phyloP scores from a whole-genome alignment of 2,888 invertebrate species.

The Diplazon laetatorius region DNA sequence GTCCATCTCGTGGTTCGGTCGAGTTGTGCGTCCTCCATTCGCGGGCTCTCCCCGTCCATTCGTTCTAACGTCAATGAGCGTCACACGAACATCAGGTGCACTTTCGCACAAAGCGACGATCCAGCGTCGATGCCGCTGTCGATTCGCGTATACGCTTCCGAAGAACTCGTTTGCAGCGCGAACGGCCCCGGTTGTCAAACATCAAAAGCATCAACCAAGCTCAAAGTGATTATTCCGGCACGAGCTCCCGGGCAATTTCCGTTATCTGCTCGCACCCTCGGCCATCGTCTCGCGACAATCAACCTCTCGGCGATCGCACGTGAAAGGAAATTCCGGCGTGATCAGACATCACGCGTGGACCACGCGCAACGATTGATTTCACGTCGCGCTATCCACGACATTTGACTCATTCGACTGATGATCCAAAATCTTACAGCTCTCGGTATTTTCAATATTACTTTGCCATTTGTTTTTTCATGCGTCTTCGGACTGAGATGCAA shows the following conservation, averaged over 20 bases:
- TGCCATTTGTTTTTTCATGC: conserved; percentile 8
- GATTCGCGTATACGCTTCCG: not conserved
- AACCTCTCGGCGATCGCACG: not conserved
- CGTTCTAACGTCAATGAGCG: conserved; percentile 23
- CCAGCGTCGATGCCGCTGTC: not conserved
- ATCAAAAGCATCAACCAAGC: conserved; percentile 4
- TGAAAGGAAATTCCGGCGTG: not conserved
- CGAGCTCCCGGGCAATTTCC: conserved; percentile 6
- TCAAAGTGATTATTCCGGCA: conserved; percentile 16
- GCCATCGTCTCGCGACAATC: conserved; percentile 7
- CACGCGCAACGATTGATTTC: conserved; percentile 24
- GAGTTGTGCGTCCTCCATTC: not conserved
- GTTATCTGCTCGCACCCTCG: conserved; percentile 23
- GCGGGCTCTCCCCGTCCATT: not conserved
- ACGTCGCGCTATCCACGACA: too few species aligned
- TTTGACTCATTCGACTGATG: too few species aligned
- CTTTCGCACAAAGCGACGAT: not conserved
- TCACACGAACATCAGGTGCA: not conserved
- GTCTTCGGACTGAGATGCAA: conserved; percentile 17
- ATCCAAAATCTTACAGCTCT: not conserved
- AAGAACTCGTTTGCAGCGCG: conserved; percentile 12
- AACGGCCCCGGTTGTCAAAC: conserved; percentile 3
- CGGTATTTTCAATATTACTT: not conserved
- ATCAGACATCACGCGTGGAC: conserved; percentile 20
- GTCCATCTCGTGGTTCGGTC: not conserved